A percentile compares a stretch with the other conserved stretches of the same genome.
Evolutionary conservation across 2,888 invertebrate genomes (phyloP).

Genomic region (Noctua pronuba): DNA sequence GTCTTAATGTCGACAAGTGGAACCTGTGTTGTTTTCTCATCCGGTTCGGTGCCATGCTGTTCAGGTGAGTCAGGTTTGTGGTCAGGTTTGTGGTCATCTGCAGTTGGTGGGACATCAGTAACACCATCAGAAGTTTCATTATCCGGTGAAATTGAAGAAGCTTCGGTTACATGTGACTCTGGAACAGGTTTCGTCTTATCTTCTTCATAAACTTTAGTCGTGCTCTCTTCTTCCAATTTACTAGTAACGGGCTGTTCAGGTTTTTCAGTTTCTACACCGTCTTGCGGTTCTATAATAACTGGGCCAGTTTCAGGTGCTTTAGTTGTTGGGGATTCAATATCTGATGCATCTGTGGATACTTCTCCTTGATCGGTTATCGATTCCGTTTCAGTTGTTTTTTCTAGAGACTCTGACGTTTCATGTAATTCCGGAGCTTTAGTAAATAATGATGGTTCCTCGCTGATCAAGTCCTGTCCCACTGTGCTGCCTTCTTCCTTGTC

Average conservation of each 20-base stretch:
- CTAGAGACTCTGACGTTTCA: constrained; percentile 38
- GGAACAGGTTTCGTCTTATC: constrained; percentile 42
- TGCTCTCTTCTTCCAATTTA: constrained; percentile 36
- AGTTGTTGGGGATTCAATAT: constrained; percentile 51
- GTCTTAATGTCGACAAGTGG: constrained; percentile 40
- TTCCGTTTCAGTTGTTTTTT: constrained; percentile 44
- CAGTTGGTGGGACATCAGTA: constrained; percentile 21
- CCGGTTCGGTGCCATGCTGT: constrained; percentile 20
- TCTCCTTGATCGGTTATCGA: constrained; percentile 53
- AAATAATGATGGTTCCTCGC: constrained; percentile 13
- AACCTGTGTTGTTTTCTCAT: constrained; percentile 24
- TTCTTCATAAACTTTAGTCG: constrained; percentile 43
- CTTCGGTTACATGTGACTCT: constrained; percentile 51
- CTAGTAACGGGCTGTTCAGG: constrained; percentile 37
- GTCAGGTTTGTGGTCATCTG: constrained; percentile 27
- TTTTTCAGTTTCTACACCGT: constrained; percentile 31
- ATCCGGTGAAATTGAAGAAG: constrained; percentile 36
- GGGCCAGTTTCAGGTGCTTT: constrained; percentile 29
- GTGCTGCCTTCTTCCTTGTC: constrained; percentile 24
- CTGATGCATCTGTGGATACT: constrained; percentile 54
- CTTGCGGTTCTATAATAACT: constrained; percentile 44
- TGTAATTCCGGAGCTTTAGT: constrained; percentile 43
- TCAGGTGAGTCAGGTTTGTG: constrained; percentile 29
- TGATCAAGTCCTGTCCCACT: constrained; percentile 16
- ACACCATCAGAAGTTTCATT: constrained; percentile 14